A percentile compares a stretch with the other conserved stretches of the same genome.
These are phyloP conservation scores for Dysdera silvatica DNA, from an alignment of 1,140 invertebrate genomes.

Conservation along the genomic window DNA sequence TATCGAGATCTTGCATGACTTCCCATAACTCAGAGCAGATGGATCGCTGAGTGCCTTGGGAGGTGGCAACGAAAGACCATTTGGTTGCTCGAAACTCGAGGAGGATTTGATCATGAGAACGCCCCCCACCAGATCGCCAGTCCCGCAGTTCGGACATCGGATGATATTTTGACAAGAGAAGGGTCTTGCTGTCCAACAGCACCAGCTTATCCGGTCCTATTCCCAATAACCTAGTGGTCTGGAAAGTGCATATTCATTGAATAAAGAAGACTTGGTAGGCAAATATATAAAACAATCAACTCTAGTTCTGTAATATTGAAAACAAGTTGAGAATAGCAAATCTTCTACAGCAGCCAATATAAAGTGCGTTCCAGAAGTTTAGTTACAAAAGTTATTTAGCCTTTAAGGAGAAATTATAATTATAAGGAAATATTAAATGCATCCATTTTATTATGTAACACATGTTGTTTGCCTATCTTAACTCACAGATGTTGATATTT, in stretches of 20 bases:
- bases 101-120: conserved; percentile 56
- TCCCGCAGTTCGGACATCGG: conserved; percentile 56
- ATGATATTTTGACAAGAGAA: conserved; percentile 54
- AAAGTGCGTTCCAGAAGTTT: too few relatives aligned
- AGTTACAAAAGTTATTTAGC: too few relatives aligned
- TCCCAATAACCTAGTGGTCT: conserved; percentile 57
- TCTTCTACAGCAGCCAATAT: too few relatives aligned
- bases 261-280: too few relatives aligned
- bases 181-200: conserved; percentile 57
- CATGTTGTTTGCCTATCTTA: too few relatives aligned
- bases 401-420: too few relatives aligned
- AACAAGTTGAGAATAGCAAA: too few relatives aligned
- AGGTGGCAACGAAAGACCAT: conserved; percentile 50
- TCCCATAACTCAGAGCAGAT: conserved; percentile 52
- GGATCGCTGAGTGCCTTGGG: conserved; percentile 47
- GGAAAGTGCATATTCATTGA: conserved; percentile 27
- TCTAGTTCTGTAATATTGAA: too few relatives aligned
- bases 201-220: conserved; percentile 55
- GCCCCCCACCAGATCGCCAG: conserved; percentile 57
- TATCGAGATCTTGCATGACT: conserved; percentile 48
- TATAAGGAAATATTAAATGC: too few relatives aligned
- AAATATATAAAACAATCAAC: too few relatives aligned
- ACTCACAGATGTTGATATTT: too few relatives aligned
- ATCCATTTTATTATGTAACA: too few relatives aligned
- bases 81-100: conserved; percentile 59